These are phyloP conservation scores for Elegia similella DNA, from an alignment of 2,888 invertebrate species.

Conservation along the genomic window DNA sequence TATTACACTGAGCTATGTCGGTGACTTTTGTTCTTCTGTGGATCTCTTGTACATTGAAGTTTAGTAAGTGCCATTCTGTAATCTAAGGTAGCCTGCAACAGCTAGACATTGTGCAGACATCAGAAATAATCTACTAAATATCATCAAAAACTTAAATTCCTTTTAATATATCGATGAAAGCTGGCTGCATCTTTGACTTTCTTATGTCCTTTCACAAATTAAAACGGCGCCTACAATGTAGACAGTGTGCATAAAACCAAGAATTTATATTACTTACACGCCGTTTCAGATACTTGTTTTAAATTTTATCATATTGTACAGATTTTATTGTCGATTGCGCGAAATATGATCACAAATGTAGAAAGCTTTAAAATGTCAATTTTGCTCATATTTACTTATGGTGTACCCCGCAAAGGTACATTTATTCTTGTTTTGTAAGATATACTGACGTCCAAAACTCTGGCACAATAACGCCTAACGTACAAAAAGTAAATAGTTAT, in stretches of 20 bases:
- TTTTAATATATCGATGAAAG: neutral
- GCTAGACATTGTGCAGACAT: too few species aligned
- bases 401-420: slow-evolving; percentile 18
- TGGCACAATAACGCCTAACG: too few species aligned
- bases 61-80: too few species aligned
- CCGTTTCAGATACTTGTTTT: neutral
- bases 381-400: slow-evolving; percentile 23
- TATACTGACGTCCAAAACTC: too few species aligned
- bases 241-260: neutral
- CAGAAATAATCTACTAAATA: too few species aligned
- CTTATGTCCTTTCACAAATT: neutral
- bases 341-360: neutral
- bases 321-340: neutral
- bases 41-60: too few species aligned
- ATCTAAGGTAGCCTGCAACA: too few species aligned
- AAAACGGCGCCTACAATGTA: neutral
- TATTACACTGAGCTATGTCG: too few species aligned
- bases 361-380: neutral
- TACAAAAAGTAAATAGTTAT: too few species aligned
- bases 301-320: neutral
- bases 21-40: too few species aligned
- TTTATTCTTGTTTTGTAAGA: too few species aligned
- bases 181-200: neutral
- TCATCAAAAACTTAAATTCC: too few species aligned
- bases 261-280: neutral